Percentiles rank a stretch among this genome's conserved stretches.
These are phyloP conservation scores for Diaprepes abbreviatus DNA, from an alignment of 2,888 invertebrate species.

Conservation along the genomic window DNA sequence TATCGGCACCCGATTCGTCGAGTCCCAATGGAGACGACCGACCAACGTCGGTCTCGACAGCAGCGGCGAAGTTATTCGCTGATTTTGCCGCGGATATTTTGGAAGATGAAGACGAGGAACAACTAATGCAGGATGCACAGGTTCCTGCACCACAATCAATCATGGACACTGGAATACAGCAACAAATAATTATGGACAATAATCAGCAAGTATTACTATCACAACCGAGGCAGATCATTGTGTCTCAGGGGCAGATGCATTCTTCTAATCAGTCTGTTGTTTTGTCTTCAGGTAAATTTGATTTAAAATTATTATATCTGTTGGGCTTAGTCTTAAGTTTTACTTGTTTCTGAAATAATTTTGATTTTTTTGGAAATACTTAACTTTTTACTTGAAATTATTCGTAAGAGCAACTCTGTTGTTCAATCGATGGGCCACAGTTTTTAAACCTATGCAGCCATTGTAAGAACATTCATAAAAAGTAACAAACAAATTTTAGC, in stretches of 20 bases:
- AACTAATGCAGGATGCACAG: conserved; percentile 63
- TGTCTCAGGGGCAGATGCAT: conserved; percentile 64
- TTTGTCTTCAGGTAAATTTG: conserved; percentile 55
- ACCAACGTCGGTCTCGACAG: conserved; percentile 77
- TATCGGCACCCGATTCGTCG: conserved; percentile 68
- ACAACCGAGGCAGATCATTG: conserved; percentile 71
- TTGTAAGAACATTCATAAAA: too few relatives aligned
- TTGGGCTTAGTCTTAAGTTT: too few relatives aligned
- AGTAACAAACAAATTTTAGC: too few relatives aligned
- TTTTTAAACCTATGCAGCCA: too few relatives aligned
- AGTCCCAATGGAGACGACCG: conserved; percentile 68
- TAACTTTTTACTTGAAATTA: too few relatives aligned
- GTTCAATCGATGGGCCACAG: too few relatives aligned
- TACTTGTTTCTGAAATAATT: too few relatives aligned
- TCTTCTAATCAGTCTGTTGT: conserved; percentile 57
- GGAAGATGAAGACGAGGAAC: conserved; percentile 81
- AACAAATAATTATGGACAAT: conserved; percentile 64
- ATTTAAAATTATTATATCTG: too few relatives aligned
- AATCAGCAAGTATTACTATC: conserved; percentile 62
- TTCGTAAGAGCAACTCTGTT: too few relatives aligned
- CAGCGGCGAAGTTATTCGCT: conserved; percentile 88
- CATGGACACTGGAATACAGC: conserved; percentile 48
- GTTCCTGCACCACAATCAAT: conserved; percentile 39
- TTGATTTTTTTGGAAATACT: neutral
- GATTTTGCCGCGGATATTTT: conserved; percentile 87